Base-by-base conservation (phyloP, 2,113 vertebrate genomes). In the Microcebus tavaratra region DNA sequence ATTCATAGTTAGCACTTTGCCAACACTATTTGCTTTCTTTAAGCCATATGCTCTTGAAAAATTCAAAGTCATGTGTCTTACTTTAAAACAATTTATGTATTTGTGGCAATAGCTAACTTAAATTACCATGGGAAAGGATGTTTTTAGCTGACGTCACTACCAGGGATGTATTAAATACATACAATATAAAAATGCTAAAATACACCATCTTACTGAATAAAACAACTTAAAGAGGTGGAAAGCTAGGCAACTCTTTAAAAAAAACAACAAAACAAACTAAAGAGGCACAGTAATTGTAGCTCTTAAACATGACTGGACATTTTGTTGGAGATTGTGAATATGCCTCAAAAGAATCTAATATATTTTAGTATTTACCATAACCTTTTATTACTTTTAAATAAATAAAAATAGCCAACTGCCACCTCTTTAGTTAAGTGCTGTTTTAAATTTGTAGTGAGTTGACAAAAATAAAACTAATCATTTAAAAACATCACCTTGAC, bases 381-480 rank as follows among this genome's bases (percentile, higher is more conserved):
- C 17, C 27, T 59, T 6, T 84, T 59, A 53, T 55, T 57, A 90
- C 34, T 50, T 68, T 18, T 80, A 88, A 75, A 84, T 78, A 94
- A 89, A 85, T 67, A 53, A 91, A 90, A 96, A 94, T 45, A 82
- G n/a, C 36, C 68, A 90, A 96, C 23, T 75, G 76, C 36, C 80
- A 87, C 34, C 14, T 70, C 84, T 92, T 79, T 67, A 61, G 55
- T 91, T 96, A 90, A 82, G 17, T 78, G 29, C 36, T 88, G 42
- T 93, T 90, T 90, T 94, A 82, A 82, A 91, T 89, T 82, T 94
- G 82, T 61, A 80, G 48, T 83, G 31, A 83, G 15, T 21, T 87
- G 55, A 94, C n/a, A 90, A 96, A 95, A 86, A 94, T 48, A 29
- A 92, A 87, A 85, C 88, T 88, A 11, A 85, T 59, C 76, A 88